Conservation (phyloP, 2,797 vertebrate genomes). For the Eulemur mongoz region DNA sequence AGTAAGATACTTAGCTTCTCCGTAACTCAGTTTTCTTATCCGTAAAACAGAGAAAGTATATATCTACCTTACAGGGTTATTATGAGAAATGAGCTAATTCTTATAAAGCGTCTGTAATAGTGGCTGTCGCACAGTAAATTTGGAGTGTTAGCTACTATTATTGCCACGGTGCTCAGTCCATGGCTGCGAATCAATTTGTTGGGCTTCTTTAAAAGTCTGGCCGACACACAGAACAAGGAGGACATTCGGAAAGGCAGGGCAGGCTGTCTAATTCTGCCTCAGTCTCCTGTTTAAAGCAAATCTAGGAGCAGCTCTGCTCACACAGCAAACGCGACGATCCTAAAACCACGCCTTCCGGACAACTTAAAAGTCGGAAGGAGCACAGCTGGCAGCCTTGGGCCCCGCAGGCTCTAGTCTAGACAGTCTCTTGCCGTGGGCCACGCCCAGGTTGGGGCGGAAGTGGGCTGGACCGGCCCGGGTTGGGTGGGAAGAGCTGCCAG, state of each 20-base stretch:
- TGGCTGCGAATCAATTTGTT: neutral
- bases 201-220: neutral
- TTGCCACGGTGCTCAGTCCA: neutral
- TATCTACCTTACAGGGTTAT: neutral
- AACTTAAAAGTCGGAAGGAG: neutral
- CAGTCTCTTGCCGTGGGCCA: fast-evolving
- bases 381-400: no score
- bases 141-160: neutral
- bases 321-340: neutral
- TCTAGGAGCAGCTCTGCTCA: neutral
- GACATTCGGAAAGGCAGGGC: neutral
- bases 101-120: neutral
- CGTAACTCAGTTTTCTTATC: neutral
- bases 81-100: neutral
- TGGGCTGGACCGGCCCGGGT: neutral
- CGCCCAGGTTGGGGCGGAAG: neutral
- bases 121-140: neutral
- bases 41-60: neutral
- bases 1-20: neutral
- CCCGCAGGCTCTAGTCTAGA: no score
- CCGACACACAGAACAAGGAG: neutral
- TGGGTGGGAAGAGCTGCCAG: neutral
- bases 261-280: neutral
- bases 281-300: neutral
- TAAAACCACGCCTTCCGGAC: no score